Base-by-base conservation (phyloP, 2,888 invertebrate genomes). In the Hedya salicella region DNA sequence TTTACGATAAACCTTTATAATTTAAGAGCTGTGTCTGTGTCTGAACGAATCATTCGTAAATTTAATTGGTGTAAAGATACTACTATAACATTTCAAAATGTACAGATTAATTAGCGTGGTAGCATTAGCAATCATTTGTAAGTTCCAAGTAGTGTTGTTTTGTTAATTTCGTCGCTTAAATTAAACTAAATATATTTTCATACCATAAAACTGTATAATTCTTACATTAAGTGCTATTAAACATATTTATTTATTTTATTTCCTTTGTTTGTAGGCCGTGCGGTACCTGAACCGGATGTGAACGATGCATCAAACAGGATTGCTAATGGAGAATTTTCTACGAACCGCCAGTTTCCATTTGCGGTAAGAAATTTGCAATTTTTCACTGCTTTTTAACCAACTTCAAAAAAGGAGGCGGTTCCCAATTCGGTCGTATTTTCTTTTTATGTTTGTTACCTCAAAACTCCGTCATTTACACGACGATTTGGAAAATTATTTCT, bases 311-410 rank as follows among this genome's bases (percentile, higher is more conserved):
- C 50, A 11, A 59, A 65, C 14, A 65, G 65, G 52, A 65, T 65
- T 25, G 44, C 59, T 17, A 59, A 52, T 8, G 65, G 65, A 3
- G 46, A 21, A 16, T 11, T 25, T 17, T 50, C 59, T 14, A 40
- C 17, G 17, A 65, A 65, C 30, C 65, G 46, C 17, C 59, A 65
- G 30, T 65, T 52, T 46, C 59, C 65, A 39, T 65, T 50, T 21
- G 59, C 59, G 44, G 65, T 65, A 65, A 65, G 19, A 25, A 11
- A 42, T 11, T 3, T 44, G 0, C 25, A 21, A 48, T 1, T 21
- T 48, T 46, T 19, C 1, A 49, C n/a, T 8, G 8, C 8, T 49
- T 30, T 49, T n/a, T n/a, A n/a, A n/a, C n/a, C n/a, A n/a, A n/a
- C n/a, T n/a, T n/a, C n/a, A n/a, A n/a, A n/a, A n/a, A n/a, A n/a